Evolutionary conservation across 2,888 invertebrate genomes (phyloP), one percentile per base, ranked within the genome.

Genomic region (Sesia bembeciformis): DNA sequence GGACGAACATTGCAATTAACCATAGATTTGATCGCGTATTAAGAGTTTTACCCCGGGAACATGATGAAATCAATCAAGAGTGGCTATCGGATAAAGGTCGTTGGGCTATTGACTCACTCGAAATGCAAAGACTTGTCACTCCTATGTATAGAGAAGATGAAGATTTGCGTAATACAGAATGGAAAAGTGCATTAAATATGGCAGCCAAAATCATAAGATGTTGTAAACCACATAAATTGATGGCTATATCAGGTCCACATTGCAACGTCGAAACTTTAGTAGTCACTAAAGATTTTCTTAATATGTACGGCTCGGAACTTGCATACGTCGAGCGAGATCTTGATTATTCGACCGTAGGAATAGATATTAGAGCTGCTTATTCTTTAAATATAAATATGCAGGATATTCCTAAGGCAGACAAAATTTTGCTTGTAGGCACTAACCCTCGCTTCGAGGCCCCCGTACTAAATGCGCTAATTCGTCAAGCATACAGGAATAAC

Each of bases 391-490:
- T 80, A 72, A 93, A 93, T 49, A 91, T 98, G 60, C 98, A 98
- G 83, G 95, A 98, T 67, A 63, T 87, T 40, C 65, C 63, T 23
- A 60, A 67, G 53, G 96, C 98, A 8, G 99, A 99, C 84, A 92
- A 94, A 60, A 93, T 99, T 57, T 78, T 99, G 39, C 87, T 99
- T 46, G 92, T 99, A 57, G 99, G 99, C 52, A 98, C 98, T 3
- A 99, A 99, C 90, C 98, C 99, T 3, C 92, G 99, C 62, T 98
- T 96, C 75, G 99, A 99, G 86, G 99, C 99, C 6, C 98, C 99
- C 0, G 89, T 99, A 53, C 90, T 99, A 53, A 99, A 99, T 78
- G 94, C 98, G 0, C 93, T 99, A 74, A 93, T 99, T 61, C 93
- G 99, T 54, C 98, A 98, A 83, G 93, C 95, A 53, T 99, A 95